These are phyloP conservation scores for Ips nitidus DNA, from an alignment of 1,140 invertebrate genomes.

Conservation along the genomic window DNA sequence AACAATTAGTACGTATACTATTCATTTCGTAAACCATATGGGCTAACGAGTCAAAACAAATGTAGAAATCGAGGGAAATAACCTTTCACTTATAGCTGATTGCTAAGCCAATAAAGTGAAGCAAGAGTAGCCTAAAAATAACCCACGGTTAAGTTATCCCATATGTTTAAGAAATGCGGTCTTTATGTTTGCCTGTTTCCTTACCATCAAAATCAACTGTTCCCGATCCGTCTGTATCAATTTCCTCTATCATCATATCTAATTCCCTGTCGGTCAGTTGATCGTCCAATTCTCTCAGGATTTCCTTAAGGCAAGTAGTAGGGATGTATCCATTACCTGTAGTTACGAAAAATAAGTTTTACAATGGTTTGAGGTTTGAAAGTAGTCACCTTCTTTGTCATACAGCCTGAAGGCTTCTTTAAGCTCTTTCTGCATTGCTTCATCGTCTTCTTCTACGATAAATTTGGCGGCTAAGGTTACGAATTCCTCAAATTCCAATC, in stretches of 20 bases:
- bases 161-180: too few relatives aligned
- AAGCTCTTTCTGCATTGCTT: slow-evolving; percentile 89
- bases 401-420: slow-evolving; percentile 87
- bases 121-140: too few relatives aligned
- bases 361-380: not conserved
- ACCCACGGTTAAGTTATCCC: too few relatives aligned
- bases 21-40: too few relatives aligned
- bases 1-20: too few relatives aligned
- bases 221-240: slow-evolving; percentile 91
- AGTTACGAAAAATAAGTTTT: slow-evolving; percentile 4
- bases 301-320: slow-evolving; percentile 87
- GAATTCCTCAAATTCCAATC: slow-evolving; percentile 94
- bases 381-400: slow-evolving; percentile 63
- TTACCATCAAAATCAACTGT: slow-evolving; percentile 80
- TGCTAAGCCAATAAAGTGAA: too few relatives aligned
- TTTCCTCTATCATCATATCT: slow-evolving; percentile 95
- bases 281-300: slow-evolving; percentile 88
- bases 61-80: too few relatives aligned
- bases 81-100: too few relatives aligned
- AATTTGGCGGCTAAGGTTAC: slow-evolving; percentile 90
- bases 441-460: slow-evolving; percentile 92
- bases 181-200: slow-evolving; percentile 1
- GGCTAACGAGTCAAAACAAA: too few relatives aligned
- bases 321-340: slow-evolving; percentile 93
- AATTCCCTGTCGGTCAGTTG: slow-evolving; percentile 89